Evolutionary conservation across 2,797 vertebrate species (phyloP).

Genomic region (Acropternis orthonyx): DNA sequence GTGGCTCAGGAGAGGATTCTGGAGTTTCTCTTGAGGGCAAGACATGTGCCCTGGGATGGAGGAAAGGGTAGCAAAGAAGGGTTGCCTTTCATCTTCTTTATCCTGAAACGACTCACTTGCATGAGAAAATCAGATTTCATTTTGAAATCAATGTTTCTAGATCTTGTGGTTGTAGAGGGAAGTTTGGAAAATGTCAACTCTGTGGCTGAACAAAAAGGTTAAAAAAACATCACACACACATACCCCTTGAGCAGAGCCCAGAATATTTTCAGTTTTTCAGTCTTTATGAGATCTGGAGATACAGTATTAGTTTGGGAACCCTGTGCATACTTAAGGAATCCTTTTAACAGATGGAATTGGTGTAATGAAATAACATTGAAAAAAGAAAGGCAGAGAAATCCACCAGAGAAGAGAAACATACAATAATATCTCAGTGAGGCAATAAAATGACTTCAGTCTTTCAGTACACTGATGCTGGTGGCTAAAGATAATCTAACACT

Average conservation of each 20-base stretch:
- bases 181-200: background rate
- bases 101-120: background rate
- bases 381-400: background rate
- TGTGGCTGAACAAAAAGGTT: background rate
- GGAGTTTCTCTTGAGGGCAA: background rate
- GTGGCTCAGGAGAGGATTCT: background rate
- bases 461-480: background rate
- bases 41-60: background rate
- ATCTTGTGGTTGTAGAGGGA: background rate
- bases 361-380: background rate
- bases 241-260: background rate
- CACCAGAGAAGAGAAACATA: background rate
- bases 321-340: background rate
- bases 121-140: background rate
- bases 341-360: background rate
- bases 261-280: background rate
- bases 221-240: background rate
- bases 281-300: background rate
- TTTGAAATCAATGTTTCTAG: background rate
- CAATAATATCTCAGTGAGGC: background rate
- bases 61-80: background rate
- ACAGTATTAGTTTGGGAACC: background rate
- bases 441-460: slow-evolving; percentile 31
- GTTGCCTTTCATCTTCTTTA: background rate
- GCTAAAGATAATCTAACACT: slow-evolving; percentile 63